Percentiles rank a stretch among this genome's conserved stretches.
These are phyloP conservation scores for Myotis daubentonii DNA, from an alignment of 2,797 vertebrate genomes.

Conservation along the genomic window DNA sequence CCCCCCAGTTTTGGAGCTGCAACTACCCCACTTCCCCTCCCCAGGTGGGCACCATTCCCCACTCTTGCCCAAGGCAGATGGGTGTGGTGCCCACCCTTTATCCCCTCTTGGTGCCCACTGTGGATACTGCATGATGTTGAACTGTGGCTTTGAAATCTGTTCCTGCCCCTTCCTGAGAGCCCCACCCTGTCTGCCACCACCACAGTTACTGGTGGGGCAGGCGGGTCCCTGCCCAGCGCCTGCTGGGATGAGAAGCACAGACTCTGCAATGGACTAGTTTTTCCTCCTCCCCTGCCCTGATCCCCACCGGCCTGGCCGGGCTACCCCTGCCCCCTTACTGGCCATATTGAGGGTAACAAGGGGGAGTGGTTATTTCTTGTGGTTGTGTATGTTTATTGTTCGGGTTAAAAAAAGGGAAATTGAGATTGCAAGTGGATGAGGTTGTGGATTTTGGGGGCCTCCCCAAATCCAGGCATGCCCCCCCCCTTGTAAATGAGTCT, in stretches of 20 bases:
- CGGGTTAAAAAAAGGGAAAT: constrained; percentile 74
- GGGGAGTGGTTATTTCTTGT: constrained; percentile 78
- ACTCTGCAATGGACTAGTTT: constrained; percentile 66
- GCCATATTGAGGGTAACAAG: constrained; percentile 66
- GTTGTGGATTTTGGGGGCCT: constrained; percentile 53
- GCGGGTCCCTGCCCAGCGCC: constrained; percentile 60
- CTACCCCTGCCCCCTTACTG: constrained; percentile 14
- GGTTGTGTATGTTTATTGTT: constrained; percentile 82
- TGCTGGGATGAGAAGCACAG: constrained; percentile 80
- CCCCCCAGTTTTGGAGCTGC: constrained; percentile 25
- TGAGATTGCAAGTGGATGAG: constrained; percentile 71
- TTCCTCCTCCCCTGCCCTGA: neutral
- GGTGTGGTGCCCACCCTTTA: neutral
- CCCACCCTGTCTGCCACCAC: constrained; percentile 38
- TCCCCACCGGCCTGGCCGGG: constrained; percentile 56
- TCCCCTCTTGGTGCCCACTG: constrained; percentile 56
- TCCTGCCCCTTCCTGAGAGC: constrained; percentile 43
- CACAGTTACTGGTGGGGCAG: neutral
- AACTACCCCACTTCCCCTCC: neutral
- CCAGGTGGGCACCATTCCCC: constrained; percentile 3
- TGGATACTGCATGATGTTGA: constrained; percentile 80
- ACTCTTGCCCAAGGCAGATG: constrained; percentile 25
- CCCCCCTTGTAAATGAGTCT: constrained; percentile 57
- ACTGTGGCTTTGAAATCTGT: constrained; percentile 72
- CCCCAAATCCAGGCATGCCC: constrained; percentile 41